Base-by-base conservation (phyloP, 1,140 invertebrate species). In the Potamilus streckersoni region DNA sequence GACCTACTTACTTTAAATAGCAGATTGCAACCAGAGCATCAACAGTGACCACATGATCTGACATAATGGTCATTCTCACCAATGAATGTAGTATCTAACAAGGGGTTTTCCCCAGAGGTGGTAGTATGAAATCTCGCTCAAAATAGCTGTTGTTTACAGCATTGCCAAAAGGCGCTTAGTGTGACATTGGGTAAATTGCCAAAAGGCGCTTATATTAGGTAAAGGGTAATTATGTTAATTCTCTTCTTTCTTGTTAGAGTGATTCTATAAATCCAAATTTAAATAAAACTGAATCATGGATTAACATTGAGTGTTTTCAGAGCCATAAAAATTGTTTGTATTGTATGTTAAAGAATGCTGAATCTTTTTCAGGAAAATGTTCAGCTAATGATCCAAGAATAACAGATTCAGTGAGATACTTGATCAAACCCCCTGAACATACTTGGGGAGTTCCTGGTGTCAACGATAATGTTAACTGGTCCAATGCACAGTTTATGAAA, bases 361-460 rank as follows among this genome's bases (percentile, higher is more conserved):
- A 27, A 27, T 20, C 15, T 62, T 69, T 73, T 67, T 17, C 67
- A 81, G 80, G 71, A 59, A 31, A 66, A 17, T 79, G 80, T 63
- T 55, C 70, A 2, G 62, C 38, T 27, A 57, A 60, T 31, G 82
- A 84, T 38, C 19, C 64, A 1, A 63, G 75, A 14, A 76, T 84
- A 56, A 55, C 38, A n/a, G 72, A 81, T 61, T 74, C 83, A 12
- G 63, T 79, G 17, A 63, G 80, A 16, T 82, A 81, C 69, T 70
- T 86, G 23, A 76, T 86, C n/a, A 88, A 88, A 77, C 73, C 82
- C 4, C 80, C 81, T 62, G 87, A 88, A 77, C 87, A 88, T 63
- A 88, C 87, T 0, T 88, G 86, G 85, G 85, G 85, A 13, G 71
- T 84, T 17, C 79, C 81, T 31, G 38, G 76, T 20, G 82, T 85